Percentiles rank a stretch among this genome's conserved stretches.
Evolutionary conservation across 2,797 vertebrate species (phyloP).

Genomic region (Phrynocephalus forsythii): DNA sequence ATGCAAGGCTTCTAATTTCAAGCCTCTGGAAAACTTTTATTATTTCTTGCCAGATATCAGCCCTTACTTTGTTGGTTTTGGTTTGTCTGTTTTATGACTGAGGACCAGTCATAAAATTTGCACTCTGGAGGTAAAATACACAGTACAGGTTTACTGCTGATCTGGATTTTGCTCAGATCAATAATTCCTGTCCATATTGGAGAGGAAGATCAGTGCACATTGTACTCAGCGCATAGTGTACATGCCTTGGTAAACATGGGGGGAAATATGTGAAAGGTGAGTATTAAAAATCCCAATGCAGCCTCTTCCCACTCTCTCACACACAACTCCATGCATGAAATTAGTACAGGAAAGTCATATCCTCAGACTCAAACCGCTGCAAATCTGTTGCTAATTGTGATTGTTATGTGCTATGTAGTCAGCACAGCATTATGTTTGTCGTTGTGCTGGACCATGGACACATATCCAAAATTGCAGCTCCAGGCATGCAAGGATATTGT

Average conservation of each 20-base stretch:
- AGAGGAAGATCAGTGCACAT: neutral
- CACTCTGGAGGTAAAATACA: neutral
- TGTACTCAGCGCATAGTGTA: too few relatives aligned
- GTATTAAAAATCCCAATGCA: neutral
- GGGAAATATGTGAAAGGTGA: neutral
- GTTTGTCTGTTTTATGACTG: neutral
- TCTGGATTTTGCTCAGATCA: too few relatives aligned
- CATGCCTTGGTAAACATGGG: neutral
- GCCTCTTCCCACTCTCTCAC: neutral
- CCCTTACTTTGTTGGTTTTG: too few relatives aligned
- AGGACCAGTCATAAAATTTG: neutral
- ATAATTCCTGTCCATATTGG: neutral
- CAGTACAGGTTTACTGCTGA: neutral
- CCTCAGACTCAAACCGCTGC: too few relatives aligned
- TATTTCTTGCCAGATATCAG: too few relatives aligned
- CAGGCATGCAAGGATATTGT: too few relatives aligned
- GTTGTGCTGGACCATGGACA: neutral
- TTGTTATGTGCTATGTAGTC: neutral
- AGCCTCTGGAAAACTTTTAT: too few relatives aligned
- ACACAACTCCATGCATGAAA: neutral
- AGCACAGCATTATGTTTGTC: neutral
- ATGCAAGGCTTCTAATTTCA: too few relatives aligned
- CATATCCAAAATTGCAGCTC: neutral
- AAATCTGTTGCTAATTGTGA: neutral
- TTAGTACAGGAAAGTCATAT: too few relatives aligned